phyloP scores from a whole-genome alignment of 2,888 invertebrate species.

The Oxytorus armatus region DNA sequence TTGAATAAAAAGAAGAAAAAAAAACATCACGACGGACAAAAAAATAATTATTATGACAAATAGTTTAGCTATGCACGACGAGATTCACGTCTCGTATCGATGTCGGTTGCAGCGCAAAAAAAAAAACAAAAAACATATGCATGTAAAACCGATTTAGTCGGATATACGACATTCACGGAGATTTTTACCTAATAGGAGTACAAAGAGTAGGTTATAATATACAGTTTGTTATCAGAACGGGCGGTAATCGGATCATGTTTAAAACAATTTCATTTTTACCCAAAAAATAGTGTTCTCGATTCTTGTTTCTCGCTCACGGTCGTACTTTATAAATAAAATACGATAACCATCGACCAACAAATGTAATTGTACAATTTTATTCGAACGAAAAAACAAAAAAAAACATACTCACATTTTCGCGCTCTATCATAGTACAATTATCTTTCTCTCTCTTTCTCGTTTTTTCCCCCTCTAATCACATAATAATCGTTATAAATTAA shows the following conservation, averaged over 20 bases:
- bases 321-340: constrained; percentile 65
- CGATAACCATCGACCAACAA: constrained; percentile 56
- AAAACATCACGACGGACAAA: constrained; percentile 10
- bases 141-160: constrained; percentile 66
- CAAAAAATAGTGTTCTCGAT: constrained; percentile 10
- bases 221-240: constrained; percentile 68
- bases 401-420: no score
- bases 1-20: constrained; percentile 7
- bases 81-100: constrained; percentile 66
- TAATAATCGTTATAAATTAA: constrained; percentile 80
- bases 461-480: constrained; percentile 9
- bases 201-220: constrained; percentile 75
- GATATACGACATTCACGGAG: constrained; percentile 73
- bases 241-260: constrained; percentile 45
- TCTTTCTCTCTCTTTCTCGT: constrained; percentile 7
- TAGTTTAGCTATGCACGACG: constrained; percentile 57
- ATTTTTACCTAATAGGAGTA: constrained; percentile 73
- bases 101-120: constrained; percentile 70
- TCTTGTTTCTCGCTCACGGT: constrained; percentile 58
- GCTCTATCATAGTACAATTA: constrained; percentile 49
- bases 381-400: neutral
- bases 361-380: constrained; percentile 59
- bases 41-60: constrained; percentile 22
- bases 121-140: constrained; percentile 60
- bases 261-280: constrained; percentile 16